Evolutionary conservation across 2,113 vertebrate species (phyloP).

Genomic region (Nothobranchius furzeri): DNA sequence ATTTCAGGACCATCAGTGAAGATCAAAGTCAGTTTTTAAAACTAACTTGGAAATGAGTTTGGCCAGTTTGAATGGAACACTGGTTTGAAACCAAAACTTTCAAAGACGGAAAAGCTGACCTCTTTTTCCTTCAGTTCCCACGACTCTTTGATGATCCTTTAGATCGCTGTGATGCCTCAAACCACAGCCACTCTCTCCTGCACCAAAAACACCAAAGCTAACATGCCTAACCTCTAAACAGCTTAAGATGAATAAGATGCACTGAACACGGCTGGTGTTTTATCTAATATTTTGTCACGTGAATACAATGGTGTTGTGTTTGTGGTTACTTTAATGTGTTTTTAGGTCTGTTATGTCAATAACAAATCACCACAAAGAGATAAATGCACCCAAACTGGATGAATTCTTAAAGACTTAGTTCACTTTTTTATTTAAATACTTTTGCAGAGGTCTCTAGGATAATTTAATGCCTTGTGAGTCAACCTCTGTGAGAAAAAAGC

Average conservation of each 20-base stretch:
- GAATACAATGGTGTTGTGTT: not conserved
- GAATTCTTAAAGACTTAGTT: too few species aligned
- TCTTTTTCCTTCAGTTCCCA: constrained; percentile 63
- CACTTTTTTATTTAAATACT: too few species aligned
- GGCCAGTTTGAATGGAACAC: constrained; percentile 52
- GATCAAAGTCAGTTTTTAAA: constrained; percentile 62
- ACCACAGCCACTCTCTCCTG: constrained; percentile 21
- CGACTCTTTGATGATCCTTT: constrained; percentile 47
- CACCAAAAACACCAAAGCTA: constrained; percentile 35
- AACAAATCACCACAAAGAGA: too few species aligned
- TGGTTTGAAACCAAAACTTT: constrained; percentile 53
- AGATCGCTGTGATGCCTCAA: constrained; percentile 9
- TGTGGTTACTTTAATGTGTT: not conserved
- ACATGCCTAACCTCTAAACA: constrained; percentile 23
- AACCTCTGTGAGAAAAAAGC: too few species aligned
- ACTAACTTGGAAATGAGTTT: constrained; percentile 73
- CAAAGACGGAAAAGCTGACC: constrained; percentile 76
- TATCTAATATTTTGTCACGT: constrained; percentile 6
- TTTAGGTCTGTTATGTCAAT: not conserved
- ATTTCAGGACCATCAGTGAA: constrained; percentile 43
- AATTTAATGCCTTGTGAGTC: too few species aligned
- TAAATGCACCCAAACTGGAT: too few species aligned
- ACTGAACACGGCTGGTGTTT: constrained; percentile 11
- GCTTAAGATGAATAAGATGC: constrained; percentile 7
- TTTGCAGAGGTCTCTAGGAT: too few species aligned